Percentiles rank a stretch among this genome's conserved stretches.
These are phyloP conservation scores for Drosophila mercatorum DNA, from an alignment of 2,888 invertebrate genomes.

Conservation along the genomic window DNA sequence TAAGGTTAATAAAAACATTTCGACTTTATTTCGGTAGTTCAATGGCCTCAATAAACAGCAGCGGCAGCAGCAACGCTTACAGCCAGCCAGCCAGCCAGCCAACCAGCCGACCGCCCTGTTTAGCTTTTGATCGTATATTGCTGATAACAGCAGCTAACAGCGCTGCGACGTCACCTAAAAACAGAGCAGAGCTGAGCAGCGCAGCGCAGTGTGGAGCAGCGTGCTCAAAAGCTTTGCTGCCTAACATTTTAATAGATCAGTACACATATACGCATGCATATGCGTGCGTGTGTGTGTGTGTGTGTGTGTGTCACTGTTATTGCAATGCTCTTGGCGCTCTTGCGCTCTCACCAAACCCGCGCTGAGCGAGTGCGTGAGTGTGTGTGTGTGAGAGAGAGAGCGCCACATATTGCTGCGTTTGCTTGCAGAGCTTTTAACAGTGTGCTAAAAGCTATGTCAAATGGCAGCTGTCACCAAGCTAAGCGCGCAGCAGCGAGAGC, in stretches of 20 bases:
- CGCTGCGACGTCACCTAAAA: constrained; percentile 21
- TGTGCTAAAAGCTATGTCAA: constrained; percentile 12
- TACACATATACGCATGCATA: not conserved
- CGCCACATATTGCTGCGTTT: not conserved
- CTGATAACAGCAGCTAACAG: constrained; percentile 56
- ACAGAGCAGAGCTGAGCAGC: too few relatives aligned
- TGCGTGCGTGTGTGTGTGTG: not conserved
- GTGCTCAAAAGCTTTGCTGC: constrained; percentile 23
- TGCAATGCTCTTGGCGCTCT: constrained; percentile 8
- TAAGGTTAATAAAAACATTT: constrained; percentile 61
- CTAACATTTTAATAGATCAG: constrained; percentile 25
- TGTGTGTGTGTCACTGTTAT: constrained; percentile 4
- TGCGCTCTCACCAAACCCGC: not conserved
- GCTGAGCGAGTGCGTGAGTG: not conserved
- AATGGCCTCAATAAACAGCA: constrained; percentile 65
- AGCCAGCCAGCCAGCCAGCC: constrained; percentile 12
- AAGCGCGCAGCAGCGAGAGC: not conserved
- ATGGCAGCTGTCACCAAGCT: constrained; percentile 25
- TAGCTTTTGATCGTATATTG: constrained; percentile 61
- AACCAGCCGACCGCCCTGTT: constrained; percentile 14
- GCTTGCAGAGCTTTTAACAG: constrained; percentile 17
- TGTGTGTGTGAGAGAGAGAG: not conserved
- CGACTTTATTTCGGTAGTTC: constrained; percentile 65
- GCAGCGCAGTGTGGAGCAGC: constrained; percentile 13
- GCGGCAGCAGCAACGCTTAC: constrained; percentile 41